Evolutionary conservation across 30 jellyfish, hydroid and myxozoan species (phyloP).

Genomic region (Aurelia aurita complex sp. Pacific): DNA sequence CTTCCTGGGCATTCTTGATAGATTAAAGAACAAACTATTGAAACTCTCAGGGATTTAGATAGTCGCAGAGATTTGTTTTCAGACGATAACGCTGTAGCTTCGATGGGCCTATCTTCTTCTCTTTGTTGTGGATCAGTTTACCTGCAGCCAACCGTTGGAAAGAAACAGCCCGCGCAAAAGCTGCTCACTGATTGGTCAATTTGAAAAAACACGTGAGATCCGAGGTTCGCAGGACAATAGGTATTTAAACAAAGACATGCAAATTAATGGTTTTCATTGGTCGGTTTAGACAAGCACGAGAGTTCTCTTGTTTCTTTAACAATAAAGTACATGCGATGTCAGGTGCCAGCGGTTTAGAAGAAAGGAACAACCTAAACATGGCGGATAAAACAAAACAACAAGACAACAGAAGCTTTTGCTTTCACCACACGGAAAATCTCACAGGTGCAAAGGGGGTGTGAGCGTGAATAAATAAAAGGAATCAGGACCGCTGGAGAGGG

Average conservation of each 20-base stretch:
- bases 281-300: background rate
- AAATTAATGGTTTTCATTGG: constrained; percentile 5
- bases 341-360: constrained; percentile 22
- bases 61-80: too few relatives aligned
- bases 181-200: constrained; percentile 38
- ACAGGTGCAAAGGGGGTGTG: too few relatives aligned
- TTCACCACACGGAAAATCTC: too few relatives aligned
- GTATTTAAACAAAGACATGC: too few relatives aligned
- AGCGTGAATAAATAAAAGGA: too few relatives aligned
- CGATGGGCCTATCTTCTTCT: constrained; percentile 25
- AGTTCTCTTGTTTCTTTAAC: constrained; percentile 3
- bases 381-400: too few relatives aligned
- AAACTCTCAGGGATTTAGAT: too few relatives aligned
- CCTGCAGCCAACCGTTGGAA: constrained; percentile 62
- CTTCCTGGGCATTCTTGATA: constrained; percentile 34
- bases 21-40: too few relatives aligned
- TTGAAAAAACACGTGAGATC: constrained; percentile 39
- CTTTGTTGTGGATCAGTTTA: constrained; percentile 8
- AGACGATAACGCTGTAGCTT: background rate
- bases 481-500: too few relatives aligned
- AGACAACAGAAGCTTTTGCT: too few relatives aligned
- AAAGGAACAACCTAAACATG: background rate
- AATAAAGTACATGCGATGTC: constrained; percentile 17
- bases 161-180: constrained; percentile 63
- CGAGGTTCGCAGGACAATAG: too few relatives aligned